Percentiles rank a stretch among this genome's conserved stretches.
phyloP scores from a whole-genome alignment of 2,888 invertebrate species.

The Aspidapion aeneum region DNA sequence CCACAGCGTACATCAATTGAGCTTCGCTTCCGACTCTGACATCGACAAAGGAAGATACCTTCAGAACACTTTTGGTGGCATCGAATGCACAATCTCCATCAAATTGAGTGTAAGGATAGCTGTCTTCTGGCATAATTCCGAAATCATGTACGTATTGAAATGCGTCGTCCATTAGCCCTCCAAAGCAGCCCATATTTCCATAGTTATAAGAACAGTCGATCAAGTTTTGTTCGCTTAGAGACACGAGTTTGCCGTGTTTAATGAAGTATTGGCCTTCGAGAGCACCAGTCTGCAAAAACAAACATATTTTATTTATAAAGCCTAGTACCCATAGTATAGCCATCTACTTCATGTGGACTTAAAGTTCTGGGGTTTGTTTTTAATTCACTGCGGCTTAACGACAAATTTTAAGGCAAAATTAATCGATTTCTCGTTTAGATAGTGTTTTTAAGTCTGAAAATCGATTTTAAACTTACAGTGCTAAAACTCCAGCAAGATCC shows the following conservation, averaged over 20 bases:
- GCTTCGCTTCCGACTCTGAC: conserved; percentile 67
- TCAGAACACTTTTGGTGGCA: conserved; percentile 13
- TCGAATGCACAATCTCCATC: conserved; percentile 27
- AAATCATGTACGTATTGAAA: conserved; percentile 49
- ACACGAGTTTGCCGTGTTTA: conserved; percentile 49
- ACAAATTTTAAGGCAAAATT: too few species aligned
- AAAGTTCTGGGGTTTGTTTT: too few species aligned
- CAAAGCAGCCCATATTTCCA: conserved; percentile 52
- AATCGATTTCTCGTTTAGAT: too few species aligned
- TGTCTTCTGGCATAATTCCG: conserved; percentile 53
- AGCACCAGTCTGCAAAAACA: conserved; percentile 50
- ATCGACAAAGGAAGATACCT: conserved; percentile 62
- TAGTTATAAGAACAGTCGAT: conserved; percentile 52
- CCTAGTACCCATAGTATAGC: too few species aligned
- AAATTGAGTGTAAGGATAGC: conserved; percentile 52
- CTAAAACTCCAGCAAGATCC: conserved; percentile 95
- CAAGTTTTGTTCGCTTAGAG: conserved; percentile 55
- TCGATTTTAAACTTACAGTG: conserved; percentile 66
- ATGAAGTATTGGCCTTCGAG: conserved; percentile 52
- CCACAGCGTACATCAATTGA: conserved; percentile 69
- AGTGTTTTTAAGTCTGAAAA: too few species aligned
- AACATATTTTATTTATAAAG: too few species aligned
- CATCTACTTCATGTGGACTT: too few species aligned
- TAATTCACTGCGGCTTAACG: too few species aligned
- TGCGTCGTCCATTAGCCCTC: conserved; percentile 51